Evolutionary conservation across 2,113 vertebrate genomes (phyloP), one percentile per base, ranked within the genome.

Genomic region (Muntiacus muntjak): DNA sequence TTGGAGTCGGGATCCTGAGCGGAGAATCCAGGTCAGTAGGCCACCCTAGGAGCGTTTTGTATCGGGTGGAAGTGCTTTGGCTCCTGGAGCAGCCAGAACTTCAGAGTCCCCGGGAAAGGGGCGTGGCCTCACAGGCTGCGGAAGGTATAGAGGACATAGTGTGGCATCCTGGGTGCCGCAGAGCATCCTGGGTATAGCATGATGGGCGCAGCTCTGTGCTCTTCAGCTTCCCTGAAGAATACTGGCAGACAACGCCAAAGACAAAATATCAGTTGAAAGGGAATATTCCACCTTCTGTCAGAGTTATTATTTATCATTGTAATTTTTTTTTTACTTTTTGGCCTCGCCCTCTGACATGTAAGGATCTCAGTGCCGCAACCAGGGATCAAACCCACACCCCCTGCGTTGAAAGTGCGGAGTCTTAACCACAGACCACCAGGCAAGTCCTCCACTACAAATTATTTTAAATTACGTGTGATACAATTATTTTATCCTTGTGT

Each of bases 1-100:
- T 3, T 96, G 90, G 79, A 92, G 93, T 94, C 87, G 84, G 71
- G 87, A 97, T 89, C 50, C 90, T 74, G 87, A 96, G 81, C 57
- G 14, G 64, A 97, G 94, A 98, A 98, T 97, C 81, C 96, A 94
- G 97, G 98, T 98, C 96, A 97, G 93, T 96, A 97, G 97, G 97
- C 40, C 94, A 87, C 60, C 84, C 92, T 30, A 67, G 93, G 85
- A 92, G 36, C 30, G 2, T 64, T 92, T 95, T 85, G 81, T 54
- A 74, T 67, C 84, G 60, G 62, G 58, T 95, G 74, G 91, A 92
- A 95, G 74, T 64, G 92, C 93, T 91, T 95, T 43, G 3, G 40
- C 62, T 96, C 88, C 84, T 76, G 57, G 28, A 92, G 57, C 79
- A 91, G 62, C 71, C 71, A 64, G 30, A 81, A 50, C 26, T 78